Evolutionary conservation across 2,888 invertebrate genomes (phyloP), one percentile per base, ranked within the genome.

Genomic region (Gymnocheta viridis): DNA sequence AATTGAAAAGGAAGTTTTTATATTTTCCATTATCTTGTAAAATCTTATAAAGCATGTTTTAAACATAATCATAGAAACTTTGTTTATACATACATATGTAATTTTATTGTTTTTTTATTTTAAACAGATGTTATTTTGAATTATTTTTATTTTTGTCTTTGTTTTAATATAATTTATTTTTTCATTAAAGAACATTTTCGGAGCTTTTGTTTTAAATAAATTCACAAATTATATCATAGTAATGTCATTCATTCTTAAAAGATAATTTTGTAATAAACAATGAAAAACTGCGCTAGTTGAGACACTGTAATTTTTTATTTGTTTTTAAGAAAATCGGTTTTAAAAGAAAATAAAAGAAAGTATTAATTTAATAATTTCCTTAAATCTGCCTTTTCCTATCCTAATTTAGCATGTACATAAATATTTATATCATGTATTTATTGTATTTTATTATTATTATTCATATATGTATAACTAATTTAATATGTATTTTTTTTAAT

Each of bases 271-370:
- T 80, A 54, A 78, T 60, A 47, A 56, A 67, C 29, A 78, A 49
- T 54, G 22, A 70, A 69, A 74, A 87, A 84, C 73, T 85, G 84
- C 87, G 91, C 91, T 91, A 89, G 90, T 91, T 91, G 91, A 91
- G 91, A 91, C 91, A 91, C 91, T 91, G 86, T 86, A 84, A 82
- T 83, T 70, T 62, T 56, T 85, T 81, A 82, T 64, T 79, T 73
- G 32, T 47, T 70, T 29, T 66, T 35, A 44, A 70, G 24, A n/a
- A 22, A 41, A 62, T 64, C 60, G 74, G 60, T 54, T 72, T 66
- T 60, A 32, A 51, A 32, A 64, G 14, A 14, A 27, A 17, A 64
- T n/a, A n/a, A n/a, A n/a, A n/a, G n/a, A n/a, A n/a, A n/a, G n/a
- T n/a, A 24, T 22, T 35, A 44, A 60, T 19, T 66, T 47, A 38